Base-by-base conservation (phyloP, 37 sponge, comb jelly and placozoan species). In the Corticium candelabrum region DNA sequence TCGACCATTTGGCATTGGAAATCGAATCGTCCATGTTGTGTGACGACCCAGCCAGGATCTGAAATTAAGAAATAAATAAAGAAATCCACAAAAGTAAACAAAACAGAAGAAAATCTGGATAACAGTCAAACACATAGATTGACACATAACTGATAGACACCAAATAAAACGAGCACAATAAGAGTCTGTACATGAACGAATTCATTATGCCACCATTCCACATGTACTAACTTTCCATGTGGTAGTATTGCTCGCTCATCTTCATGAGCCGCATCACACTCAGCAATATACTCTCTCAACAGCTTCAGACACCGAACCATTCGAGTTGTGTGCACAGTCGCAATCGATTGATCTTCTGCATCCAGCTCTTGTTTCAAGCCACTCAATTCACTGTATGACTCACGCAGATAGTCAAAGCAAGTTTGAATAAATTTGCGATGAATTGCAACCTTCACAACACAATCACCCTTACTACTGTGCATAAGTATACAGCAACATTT, bases 191-290 rank as follows among this genome's bases (percentile, higher is more conserved):
- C 56, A 43, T 5, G 56, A 21, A 11, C 5, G 56, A 43, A 43
- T 11, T 21, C 5, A 11, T 5, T 11, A 43, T 32, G 31, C 7
- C 73, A 35, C 73, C 4, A 29, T 29, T 4, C 62, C 62, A 27
- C 73, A 35, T 7, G 73, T 15, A 4, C 7, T 4, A 30, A 94
- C 90, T 77, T 91, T 76, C 93, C 90, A 82, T 94, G 96, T 33
- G 93, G 87, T 1, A 86, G 92, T 31, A 89, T 86, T 40, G 82
- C 84, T 70, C 96, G 85, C 80, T 94, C 96, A 3, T 89, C 87
- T 37, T 67, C 35, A 41, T 89, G 86, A 37, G 81, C 90, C 27
- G 88, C 90, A 74, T 94, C 96, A 78, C 86, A 83, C 69, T 91
- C 89, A 36, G 80, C 85, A 7, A 83, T 79, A 76, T 88, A 94